Percentiles rank a stretch among this genome's conserved stretches.
Conservation (phyloP, 2,888 invertebrate species). For the Ellobium chinense region DNA sequence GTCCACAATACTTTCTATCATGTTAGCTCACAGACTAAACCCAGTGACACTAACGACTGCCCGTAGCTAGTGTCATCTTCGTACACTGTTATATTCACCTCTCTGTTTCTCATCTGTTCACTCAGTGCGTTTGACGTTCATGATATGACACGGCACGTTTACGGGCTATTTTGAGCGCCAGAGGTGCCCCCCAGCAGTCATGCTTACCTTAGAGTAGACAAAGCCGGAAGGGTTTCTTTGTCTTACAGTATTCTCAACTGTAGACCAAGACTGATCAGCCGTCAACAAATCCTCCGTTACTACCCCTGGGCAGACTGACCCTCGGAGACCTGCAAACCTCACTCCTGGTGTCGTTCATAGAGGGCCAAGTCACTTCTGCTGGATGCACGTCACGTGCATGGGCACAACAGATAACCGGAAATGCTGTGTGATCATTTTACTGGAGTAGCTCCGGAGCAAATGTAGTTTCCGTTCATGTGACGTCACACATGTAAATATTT, state of each 20-base stretch:
- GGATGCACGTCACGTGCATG: constrained; percentile 2
- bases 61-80: background rate
- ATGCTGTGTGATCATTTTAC: background rate
- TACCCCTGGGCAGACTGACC: constrained; percentile 7
- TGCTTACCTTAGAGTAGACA: background rate
- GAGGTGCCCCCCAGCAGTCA: background rate
- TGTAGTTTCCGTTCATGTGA: background rate
- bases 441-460: background rate
- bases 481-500: constrained; percentile 8
- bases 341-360: background rate
- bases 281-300: background rate
- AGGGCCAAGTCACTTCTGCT: background rate
- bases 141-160: constrained; percentile 29
- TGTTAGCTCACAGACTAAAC: constrained; percentile 3
- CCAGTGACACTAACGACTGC: background rate
- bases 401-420: background rate
- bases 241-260: background rate
- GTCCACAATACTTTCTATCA: too few species aligned
- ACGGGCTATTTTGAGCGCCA: background rate
- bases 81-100: background rate
- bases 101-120: background rate
- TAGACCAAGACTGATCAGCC: background rate
- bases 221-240: background rate
- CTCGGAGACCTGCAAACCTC: constrained; percentile 22
- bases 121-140: constrained; percentile 17